Conservation (phyloP, 2,113 vertebrate species). For the Anhinga rufa region DNA sequence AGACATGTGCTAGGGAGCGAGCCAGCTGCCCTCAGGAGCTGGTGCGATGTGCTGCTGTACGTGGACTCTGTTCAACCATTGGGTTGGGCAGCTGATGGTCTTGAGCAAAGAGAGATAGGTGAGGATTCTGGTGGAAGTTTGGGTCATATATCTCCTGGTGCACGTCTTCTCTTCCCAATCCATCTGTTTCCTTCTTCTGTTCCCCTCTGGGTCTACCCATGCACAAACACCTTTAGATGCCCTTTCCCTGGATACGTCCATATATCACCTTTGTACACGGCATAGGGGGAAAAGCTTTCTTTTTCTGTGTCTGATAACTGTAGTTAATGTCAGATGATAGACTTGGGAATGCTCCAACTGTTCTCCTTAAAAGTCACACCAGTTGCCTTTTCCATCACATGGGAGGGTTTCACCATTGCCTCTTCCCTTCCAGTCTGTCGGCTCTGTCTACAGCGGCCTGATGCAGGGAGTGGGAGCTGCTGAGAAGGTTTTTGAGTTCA, state of each 20-base stretch:
- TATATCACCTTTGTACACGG: background rate
- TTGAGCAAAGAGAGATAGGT: background rate
- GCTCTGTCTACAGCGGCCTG: constrained; percentile 92
- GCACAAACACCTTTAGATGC: background rate
- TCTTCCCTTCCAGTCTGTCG: constrained; percentile 77
- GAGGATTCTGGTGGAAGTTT: background rate
- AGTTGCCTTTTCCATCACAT: background rate
- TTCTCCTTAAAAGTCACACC: background rate
- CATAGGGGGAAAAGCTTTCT: background rate
- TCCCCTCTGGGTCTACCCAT: background rate
- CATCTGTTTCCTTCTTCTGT: background rate
- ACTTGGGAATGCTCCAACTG: background rate
- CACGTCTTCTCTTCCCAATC: background rate
- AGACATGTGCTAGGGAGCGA: background rate
- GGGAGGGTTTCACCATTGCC: background rate
- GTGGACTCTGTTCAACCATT: background rate
- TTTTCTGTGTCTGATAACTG: background rate
- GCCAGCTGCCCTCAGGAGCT: background rate
- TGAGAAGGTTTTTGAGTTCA: constrained; percentile 96
- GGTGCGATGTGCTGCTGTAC: accelerated
- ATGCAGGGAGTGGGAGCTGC: constrained; percentile 97
- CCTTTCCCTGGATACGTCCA: background rate
- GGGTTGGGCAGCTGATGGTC: background rate
- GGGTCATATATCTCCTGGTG: background rate
- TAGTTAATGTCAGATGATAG: background rate